Percentiles rank a stretch among this genome's conserved stretches.
phyloP scores from a whole-genome alignment of 2,888 invertebrate genomes.

The Criorhina ranunculi region DNA sequence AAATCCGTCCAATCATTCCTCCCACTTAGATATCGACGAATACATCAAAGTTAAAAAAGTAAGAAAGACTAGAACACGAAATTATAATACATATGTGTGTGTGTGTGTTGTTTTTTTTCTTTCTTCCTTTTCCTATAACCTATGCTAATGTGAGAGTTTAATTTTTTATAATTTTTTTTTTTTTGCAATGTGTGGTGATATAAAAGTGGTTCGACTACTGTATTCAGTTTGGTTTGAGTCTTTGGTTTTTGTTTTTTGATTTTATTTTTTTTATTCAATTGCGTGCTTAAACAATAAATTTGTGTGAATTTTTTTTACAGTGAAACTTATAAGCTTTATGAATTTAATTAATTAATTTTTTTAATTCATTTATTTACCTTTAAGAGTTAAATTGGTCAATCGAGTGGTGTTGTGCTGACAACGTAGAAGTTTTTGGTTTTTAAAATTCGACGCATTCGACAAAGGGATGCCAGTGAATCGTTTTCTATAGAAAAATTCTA shows the following conservation, averaged over 20 bases:
- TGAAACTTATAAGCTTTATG: no score
- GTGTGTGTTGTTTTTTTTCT: conserved; percentile 18
- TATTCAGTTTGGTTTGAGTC: not conserved
- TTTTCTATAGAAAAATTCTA: no score
- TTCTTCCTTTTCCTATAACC: not conserved
- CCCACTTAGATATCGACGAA: conserved; percentile 62
- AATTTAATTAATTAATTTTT: no score
- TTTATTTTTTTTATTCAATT: not conserved
- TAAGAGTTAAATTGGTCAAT: no score
- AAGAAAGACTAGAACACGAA: conserved; percentile 26
- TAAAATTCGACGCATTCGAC: no score
- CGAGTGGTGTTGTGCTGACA: no score
- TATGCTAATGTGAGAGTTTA: conserved; percentile 23
- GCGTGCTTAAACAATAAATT: not conserved
- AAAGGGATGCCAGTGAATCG: no score
- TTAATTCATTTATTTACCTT: no score
- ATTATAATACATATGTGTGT: no score
- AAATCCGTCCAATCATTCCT: conserved; percentile 37
- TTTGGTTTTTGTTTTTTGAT: not conserved
- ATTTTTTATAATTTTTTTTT: not conserved
- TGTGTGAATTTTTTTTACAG: not conserved
- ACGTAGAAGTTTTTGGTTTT: no score
- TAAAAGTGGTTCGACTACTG: not conserved
- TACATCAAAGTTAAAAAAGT: conserved; percentile 61
- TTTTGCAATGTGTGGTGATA: not conserved